Evolutionary conservation across 2,797 vertebrate genomes (phyloP), one percentile per base, ranked within the genome.

Genomic region (Prunella strophiata): DNA sequence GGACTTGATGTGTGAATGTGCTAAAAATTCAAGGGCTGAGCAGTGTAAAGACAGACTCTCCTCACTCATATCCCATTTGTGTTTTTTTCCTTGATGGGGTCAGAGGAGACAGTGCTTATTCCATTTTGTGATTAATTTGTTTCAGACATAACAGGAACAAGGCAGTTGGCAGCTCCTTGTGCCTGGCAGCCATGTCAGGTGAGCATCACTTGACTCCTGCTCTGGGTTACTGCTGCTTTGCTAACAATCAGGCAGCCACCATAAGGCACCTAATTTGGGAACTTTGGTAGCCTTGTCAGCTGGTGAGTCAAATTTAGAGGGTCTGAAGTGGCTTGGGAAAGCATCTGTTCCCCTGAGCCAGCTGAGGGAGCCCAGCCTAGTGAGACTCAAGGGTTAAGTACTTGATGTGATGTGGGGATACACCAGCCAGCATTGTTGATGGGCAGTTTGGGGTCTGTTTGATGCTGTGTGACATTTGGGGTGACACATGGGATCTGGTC

Each of bases 341-440:
- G 38, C 36, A 22, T 6, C 5, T 59, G 21, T 30, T 45, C 72
- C 45, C 38, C 34, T 58, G 43, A 43, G 17, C 40, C 50, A 47
- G 48, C 65, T 80, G 73, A 63, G 27, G 55, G 48, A 95, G 29
- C 29, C 36, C 25, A 2, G 52, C 32, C 29, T 22, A 21, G 0
- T 17, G 25, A 52, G 27, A 43, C 55, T 43, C 0, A 0, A 20
- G 42, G 13, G 15, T 75, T 48, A 38, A 62, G 15, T 30, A 7
- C n/a, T 36, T 50, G 72, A 9, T 70, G 48, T 48, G 61, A 61
- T 1, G 0, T 1, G 26, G 78, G 51, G 65, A 25, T 30, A 7
- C 11, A 29, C 3, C 5, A 26, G 8, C 42, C 50, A 62, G 38
- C 29, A 1, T 29, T 47, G 47, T 4, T 82, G 47, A 9, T 26